Percentiles rank a stretch among this genome's conserved stretches.
These are phyloP conservation scores for Andrena trimmerana DNA, from an alignment of 2,888 invertebrate genomes.

Conservation along the genomic window DNA sequence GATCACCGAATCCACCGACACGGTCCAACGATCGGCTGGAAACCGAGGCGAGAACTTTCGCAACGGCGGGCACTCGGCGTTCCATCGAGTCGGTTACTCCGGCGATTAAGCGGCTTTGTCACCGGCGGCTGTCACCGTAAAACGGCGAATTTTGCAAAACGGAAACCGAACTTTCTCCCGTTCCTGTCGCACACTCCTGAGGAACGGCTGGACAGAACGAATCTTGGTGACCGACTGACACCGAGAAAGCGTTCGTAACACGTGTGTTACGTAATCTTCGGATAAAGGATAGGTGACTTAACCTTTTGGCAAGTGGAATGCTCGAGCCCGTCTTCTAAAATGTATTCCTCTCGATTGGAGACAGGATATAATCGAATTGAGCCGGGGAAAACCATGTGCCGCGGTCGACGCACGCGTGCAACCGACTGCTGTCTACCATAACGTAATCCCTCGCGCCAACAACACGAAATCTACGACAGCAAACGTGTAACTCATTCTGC, in stretches of 20 bases:
- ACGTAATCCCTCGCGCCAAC: not conserved
- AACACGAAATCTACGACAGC: not conserved
- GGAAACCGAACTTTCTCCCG: slow-evolving; percentile 34
- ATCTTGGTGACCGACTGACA: slow-evolving; percentile 48
- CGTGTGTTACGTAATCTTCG: slow-evolving; percentile 37
- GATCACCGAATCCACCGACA: slow-evolving; percentile 51
- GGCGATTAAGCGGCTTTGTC: slow-evolving; percentile 2
- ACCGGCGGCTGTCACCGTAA: not conserved
- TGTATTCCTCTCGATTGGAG: too few relatives aligned
- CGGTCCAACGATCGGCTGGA: slow-evolving; percentile 50
- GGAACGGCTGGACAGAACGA: too few relatives aligned
- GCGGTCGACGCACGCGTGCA: not conserved
- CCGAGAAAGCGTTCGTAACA: slow-evolving; percentile 60
- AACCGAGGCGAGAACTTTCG: slow-evolving; percentile 57
- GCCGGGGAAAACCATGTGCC: too few relatives aligned
- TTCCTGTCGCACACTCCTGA: not conserved
- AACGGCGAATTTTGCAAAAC: slow-evolving; percentile 16
- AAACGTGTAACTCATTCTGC: too few relatives aligned
- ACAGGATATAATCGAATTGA: too few relatives aligned
- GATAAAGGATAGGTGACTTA: not conserved
- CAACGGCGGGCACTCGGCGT: slow-evolving; percentile 9
- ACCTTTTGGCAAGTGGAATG: not conserved
- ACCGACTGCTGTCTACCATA: not conserved
- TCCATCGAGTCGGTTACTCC: slow-evolving; percentile 13
- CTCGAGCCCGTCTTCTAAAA: not conserved